These are phyloP conservation scores for Nerophis ophidion DNA, from an alignment of 2,113 vertebrate species.

Conservation along the genomic window DNA sequence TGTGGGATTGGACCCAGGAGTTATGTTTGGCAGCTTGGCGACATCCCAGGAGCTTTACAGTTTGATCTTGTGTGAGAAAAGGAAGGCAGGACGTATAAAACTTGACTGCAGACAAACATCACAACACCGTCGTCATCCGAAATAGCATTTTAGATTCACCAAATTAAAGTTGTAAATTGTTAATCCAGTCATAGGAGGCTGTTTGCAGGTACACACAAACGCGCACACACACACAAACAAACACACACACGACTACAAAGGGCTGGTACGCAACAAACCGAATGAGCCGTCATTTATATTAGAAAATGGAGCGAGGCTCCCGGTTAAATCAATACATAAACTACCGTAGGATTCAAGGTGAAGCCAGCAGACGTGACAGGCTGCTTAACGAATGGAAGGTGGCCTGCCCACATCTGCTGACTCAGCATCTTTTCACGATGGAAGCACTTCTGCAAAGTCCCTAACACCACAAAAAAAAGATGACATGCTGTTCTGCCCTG, in stretches of 20 bases:
- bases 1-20: constrained; percentile 15
- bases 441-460: constrained; percentile 19
- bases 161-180: constrained; percentile 2
- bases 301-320: constrained; percentile 58
- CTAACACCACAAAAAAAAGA: constrained; percentile 28
- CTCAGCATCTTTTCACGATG: constrained; percentile 46
- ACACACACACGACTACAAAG: constrained; percentile 13
- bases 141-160: constrained; percentile 14
- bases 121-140: not conserved
- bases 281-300: constrained; percentile 68
- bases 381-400: constrained; percentile 66
- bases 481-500: constrained; percentile 41
- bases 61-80: constrained; percentile 37
- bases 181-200: constrained; percentile 4
- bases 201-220: not conserved
- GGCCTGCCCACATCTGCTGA: constrained; percentile 52
- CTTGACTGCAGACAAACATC: constrained; percentile 2
- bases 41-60: constrained; percentile 44
- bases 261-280: constrained; percentile 28
- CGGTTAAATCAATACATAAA: constrained; percentile 74
- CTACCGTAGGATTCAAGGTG: constrained; percentile 58
- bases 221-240: not conserved
- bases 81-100: constrained; percentile 36
- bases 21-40: constrained; percentile 30
- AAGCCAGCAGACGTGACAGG: constrained; percentile 61